Base-by-base conservation (phyloP, 2,113 vertebrate species). In the Neolamprologus sp. region DNA sequence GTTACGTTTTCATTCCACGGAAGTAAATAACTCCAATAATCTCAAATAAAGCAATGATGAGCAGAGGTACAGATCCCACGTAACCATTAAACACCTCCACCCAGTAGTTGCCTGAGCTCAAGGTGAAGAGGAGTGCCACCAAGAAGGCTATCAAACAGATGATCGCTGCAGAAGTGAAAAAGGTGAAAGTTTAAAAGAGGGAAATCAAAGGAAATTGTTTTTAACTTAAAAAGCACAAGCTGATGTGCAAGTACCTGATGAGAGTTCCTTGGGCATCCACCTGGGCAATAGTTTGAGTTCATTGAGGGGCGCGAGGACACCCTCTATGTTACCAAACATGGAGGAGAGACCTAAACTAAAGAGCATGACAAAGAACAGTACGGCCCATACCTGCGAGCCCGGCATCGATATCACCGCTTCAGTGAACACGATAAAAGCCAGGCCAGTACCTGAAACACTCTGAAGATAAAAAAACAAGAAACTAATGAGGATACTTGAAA, bases 291-390 rank as follows among this genome's bases (percentile, higher is more conserved):
- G 2, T 9, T 54, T 92, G 80, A 97, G 88, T 47, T 99, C 98
- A 5, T 93, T 89, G 21, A 98, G 91, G 1, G 98, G 97, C 0
- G 97, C 96, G 58, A 98, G 95, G 84, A 99, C 88, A 1, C 97
- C 95, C n/a, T 99, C 97, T 7, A 98, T 88, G 84, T 97, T 97
- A 49, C 98, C 98, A 55, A 99, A 98, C 98, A 99, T 98, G 4
- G 98, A 98, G 19, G 98, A 98, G 49, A 99, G 96, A 8, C 98
- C 98, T 94, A 99, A 93, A 85, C 94, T 96, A 93, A 98, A 97
- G 28, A 99, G 92, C 98, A 99, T 99, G 53, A 96, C 2, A 19
- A 99, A 99, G 93, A 99, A 99, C n/a, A 99, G 93, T 55, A 98
- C 86, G 0, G 98, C 97, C 98, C 98, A 99, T 4, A 93, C 92